These are phyloP conservation scores for Calidris pygmaea DNA, from an alignment of 2,113 vertebrate species.

Conservation along the genomic window DNA sequence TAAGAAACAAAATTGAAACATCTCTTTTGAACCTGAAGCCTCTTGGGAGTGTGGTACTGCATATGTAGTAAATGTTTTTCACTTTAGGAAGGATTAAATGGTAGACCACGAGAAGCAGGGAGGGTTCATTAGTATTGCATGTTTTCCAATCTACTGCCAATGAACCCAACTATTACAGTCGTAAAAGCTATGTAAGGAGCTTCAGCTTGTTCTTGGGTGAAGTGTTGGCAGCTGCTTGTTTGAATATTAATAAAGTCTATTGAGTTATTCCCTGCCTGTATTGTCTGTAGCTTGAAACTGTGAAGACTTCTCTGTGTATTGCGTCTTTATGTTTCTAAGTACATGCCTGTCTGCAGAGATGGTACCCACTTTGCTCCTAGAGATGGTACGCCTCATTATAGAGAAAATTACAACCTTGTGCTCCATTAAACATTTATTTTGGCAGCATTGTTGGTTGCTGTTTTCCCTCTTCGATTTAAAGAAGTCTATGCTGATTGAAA, in stretches of 20 bases:
- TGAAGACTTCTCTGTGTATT: not conserved
- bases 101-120: not conserved
- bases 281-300: constrained; percentile 11
- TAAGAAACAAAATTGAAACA: constrained; percentile 63
- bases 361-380: constrained; percentile 1
- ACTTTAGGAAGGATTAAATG: constrained; percentile 35
- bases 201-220: constrained; percentile 5
- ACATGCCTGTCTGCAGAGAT: not conserved
- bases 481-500: constrained; percentile 37
- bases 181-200: constrained; percentile 14
- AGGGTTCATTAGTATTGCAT: constrained; percentile 1
- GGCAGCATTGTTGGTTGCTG: constrained; percentile 25
- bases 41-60: not conserved
- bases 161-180: not conserved
- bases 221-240: constrained; percentile 53
- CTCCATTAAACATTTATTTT: constrained; percentile 52
- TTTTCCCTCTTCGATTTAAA: not conserved
- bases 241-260: constrained; percentile 55
- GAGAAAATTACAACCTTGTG: constrained; percentile 40
- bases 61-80: not conserved
- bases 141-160: constrained; percentile 17
- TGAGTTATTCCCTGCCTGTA: constrained; percentile 7
- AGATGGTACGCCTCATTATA: not conserved
- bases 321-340: not conserved
- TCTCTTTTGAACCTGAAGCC: constrained; percentile 44